Conservation (phyloP, 2,797 vertebrate genomes). For the Coregonus sp. region DNA sequence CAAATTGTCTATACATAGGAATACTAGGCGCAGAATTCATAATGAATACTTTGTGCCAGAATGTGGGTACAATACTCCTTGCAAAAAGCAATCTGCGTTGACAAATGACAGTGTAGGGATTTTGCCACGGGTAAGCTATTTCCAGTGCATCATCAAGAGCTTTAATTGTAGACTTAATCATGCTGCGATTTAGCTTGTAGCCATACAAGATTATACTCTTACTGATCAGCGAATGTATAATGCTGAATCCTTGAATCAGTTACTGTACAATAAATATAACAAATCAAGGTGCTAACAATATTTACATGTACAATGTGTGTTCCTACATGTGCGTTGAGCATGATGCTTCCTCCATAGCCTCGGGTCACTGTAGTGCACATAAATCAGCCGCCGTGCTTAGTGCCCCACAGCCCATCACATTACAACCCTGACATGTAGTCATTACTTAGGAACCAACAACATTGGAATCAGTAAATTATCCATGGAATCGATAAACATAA, state of each 20-base stretch:
- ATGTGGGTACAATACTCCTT: not conserved
- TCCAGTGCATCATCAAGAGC: not conserved
- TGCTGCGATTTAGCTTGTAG: constrained; percentile 1
- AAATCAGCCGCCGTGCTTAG: constrained; percentile 26
- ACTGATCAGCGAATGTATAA: not conserved
- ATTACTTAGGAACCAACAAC: constrained; percentile 61
- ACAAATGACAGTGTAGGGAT: not conserved
- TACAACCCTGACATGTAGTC: constrained; percentile 44
- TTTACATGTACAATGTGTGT: not conserved
- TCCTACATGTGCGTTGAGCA: not conserved
- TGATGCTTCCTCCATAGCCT: not conserved
- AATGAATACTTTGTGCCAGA: not conserved
- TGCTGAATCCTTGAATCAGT: not conserved
- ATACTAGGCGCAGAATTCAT: not conserved
- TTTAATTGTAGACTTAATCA: not conserved
- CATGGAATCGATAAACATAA: constrained; percentile 66
- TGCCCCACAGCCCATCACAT: constrained; percentile 44
- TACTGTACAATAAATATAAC: not conserved
- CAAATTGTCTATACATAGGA: not conserved
- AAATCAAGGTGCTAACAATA: not conserved
- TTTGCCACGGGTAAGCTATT: not conserved
- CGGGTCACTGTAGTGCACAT: constrained; percentile 30
- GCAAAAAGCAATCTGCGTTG: not conserved
- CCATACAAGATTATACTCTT: constrained; percentile 1
- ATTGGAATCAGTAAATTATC: constrained; percentile 70